Conservation (phyloP, 2,888 invertebrate genomes). For the Melipona beecheii region DNA sequence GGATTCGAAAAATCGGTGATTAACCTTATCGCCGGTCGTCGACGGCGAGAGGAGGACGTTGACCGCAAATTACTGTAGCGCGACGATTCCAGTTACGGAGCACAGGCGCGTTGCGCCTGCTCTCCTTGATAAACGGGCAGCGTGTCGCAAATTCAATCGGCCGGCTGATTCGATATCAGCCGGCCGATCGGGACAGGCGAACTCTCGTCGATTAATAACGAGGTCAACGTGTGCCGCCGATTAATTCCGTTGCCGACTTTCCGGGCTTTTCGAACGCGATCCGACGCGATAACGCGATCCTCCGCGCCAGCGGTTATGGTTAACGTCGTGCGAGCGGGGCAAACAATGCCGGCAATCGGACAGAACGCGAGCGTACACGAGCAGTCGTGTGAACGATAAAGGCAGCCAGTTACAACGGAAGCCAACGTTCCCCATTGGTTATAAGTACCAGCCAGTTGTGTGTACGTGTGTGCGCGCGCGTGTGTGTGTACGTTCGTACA, state of each 20-base stretch:
- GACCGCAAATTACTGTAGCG: conserved; percentile 55
- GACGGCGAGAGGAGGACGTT: conserved; percentile 42
- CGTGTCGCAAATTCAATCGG: conserved; percentile 60
- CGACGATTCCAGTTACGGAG: conserved; percentile 46
- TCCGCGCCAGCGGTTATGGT: neutral
- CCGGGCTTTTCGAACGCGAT: neutral
- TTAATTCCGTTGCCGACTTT: conserved; percentile 39
- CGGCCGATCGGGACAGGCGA: conserved; percentile 30
- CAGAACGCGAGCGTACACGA: conserved; percentile 39
- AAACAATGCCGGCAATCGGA: conserved; percentile 64
- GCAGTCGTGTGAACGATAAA: conserved; percentile 55
- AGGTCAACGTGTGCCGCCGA: conserved; percentile 49
- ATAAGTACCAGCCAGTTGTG: neutral
- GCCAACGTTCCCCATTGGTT: conserved; percentile 31
- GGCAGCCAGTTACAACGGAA: conserved; percentile 49
- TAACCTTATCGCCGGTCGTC: conserved; percentile 39
- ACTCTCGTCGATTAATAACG: conserved; percentile 51
- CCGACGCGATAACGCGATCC: conserved; percentile 19
- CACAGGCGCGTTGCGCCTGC: conserved; percentile 14
- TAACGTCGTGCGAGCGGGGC: conserved; percentile 13
- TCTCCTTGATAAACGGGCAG: conserved; percentile 45
- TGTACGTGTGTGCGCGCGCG: no score
- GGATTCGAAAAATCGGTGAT: conserved; percentile 42
- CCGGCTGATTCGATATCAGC: conserved; percentile 38
- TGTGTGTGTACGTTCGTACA: neutral